Percentiles rank a stretch among this genome's conserved stretches.
Conservation (phyloP, 2,113 vertebrate species). For the Callipepla californica region DNA sequence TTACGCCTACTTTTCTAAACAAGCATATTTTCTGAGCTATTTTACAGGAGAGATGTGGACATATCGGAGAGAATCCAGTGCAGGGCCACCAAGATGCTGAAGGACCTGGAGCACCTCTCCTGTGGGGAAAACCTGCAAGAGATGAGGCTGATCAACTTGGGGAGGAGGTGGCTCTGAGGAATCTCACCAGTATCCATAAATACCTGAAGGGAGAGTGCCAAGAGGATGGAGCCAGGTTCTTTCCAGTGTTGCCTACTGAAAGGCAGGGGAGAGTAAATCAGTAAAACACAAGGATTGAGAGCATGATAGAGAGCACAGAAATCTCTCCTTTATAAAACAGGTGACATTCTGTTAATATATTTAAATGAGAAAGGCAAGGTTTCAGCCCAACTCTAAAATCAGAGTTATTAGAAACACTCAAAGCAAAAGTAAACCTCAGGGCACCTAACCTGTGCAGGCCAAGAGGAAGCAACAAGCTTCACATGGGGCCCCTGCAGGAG, state of each 20-base stretch:
- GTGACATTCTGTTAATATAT: neutral
- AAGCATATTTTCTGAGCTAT: neutral
- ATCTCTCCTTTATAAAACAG: neutral
- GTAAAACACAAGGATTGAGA: neutral
- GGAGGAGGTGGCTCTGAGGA: neutral
- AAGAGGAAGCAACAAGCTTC: neutral
- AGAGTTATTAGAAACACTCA: neutral
- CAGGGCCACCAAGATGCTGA: neutral
- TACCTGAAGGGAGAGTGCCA: neutral
- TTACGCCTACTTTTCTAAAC: neutral
- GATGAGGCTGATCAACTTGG: neutral
- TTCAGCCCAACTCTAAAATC: neutral
- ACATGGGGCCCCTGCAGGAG: accelerated
- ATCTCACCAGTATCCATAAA: neutral
- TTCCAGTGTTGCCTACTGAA: neutral
- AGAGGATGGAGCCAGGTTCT: neutral
- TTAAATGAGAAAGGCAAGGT: neutral
- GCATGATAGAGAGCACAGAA: neutral
- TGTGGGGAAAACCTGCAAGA: neutral
- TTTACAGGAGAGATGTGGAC: neutral
- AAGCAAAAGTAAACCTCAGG: neutral
- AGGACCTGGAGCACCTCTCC: neutral
- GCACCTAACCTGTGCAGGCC: neutral
- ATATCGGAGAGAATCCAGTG: neutral
- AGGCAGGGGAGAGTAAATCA: neutral